Percentiles rank a stretch among this genome's conserved stretches.
Evolutionary conservation across 1,140 invertebrate species (phyloP).

Genomic region (Drosophila biarmipes): DNA sequence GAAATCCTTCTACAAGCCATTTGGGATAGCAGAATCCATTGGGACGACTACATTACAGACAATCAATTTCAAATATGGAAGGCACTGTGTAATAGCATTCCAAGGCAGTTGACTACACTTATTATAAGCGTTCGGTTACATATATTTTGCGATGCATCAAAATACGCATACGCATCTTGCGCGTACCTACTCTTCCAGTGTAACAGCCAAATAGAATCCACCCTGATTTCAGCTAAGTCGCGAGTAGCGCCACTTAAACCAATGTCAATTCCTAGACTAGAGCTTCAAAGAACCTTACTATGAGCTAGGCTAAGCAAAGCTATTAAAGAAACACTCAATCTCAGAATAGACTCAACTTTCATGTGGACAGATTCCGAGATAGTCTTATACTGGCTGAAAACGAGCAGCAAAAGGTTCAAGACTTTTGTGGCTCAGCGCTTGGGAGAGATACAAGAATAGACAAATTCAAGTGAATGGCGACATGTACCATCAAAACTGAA

Average conservation of each 20-base stretch:
- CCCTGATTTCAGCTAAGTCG: slow-evolving; percentile 8
- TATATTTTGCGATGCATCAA: slow-evolving; percentile 20
- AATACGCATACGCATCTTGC: slow-evolving; percentile 22
- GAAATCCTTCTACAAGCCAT: slow-evolving; percentile 11
- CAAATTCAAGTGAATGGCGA: slow-evolving; percentile 51
- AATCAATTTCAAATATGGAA: background rate
- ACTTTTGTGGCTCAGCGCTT: slow-evolving; percentile 56
- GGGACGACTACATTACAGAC: slow-evolving; percentile 15
- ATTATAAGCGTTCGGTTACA: slow-evolving; percentile 10
- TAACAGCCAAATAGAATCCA: background rate
- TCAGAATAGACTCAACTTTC: slow-evolving; percentile 1
- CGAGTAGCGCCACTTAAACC: slow-evolving; percentile 16
- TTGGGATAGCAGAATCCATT: slow-evolving; percentile 22
- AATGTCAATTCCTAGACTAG: slow-evolving; percentile 19
- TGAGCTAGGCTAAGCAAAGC: background rate
- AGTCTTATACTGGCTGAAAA: slow-evolving; percentile 15
- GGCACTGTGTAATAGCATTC: background rate
- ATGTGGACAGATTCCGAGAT: background rate
- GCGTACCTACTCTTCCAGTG: slow-evolving; percentile 16
- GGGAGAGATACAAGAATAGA: slow-evolving; percentile 59
- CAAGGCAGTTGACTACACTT: background rate
- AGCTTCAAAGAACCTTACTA: slow-evolving; percentile 2
- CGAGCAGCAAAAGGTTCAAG: slow-evolving; percentile 27
- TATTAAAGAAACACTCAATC: background rate
- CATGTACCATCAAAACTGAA: slow-evolving; percentile 17